Base-by-base conservation (phyloP, 2,888 invertebrate genomes). In the Apotomis capreana region DNA sequence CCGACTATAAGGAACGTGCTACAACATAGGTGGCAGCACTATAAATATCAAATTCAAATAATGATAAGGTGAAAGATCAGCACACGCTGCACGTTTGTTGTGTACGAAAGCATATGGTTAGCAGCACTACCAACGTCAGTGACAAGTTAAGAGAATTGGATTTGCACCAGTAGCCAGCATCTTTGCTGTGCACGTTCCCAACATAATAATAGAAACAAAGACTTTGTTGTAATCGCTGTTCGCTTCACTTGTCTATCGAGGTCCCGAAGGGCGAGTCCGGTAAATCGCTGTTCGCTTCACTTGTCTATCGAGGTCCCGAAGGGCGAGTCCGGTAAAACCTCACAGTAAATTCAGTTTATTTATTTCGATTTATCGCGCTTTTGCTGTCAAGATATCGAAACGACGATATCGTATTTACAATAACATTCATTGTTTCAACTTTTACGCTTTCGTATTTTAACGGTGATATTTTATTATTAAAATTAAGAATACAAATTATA, bases 311-410 rank as follows among this genome's bases (percentile, higher is more conserved):
- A 10, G 15, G 12, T 65, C 61, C 13, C 67, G 1, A 2, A 55
- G 67, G 70, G 40, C 55, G 9, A 15, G 4, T 40, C 26, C 46
- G 40, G 67, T 67, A 54, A 57, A 71, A 26, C 26, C 15, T 26
- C 26, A 26, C 26, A 2, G 26, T 26, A 26, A 26, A 26, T 36
- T 65, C 60, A 67, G 65, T 67, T 71, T 61, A 67, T 67, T 67
- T 71, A 67, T 67, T 67, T 71, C 55, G 59, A 54, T 60, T 70
- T 65, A 59, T 59, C 59, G 46, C 26, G 37, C 13, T 46, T 59
- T 64, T 59, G 64, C 59, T 44, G 65, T 65, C 59, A 36, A 62
- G 62, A 70, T 64, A 70, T 6, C 59, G 54, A 37, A 51, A 54
- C 52, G 40, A 54, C 10, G 54, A 54, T 64, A 54, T 54, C 3